These are phyloP conservation scores for Nothocercus julius DNA, from an alignment of 2,113 vertebrate species.

Conservation along the genomic window DNA sequence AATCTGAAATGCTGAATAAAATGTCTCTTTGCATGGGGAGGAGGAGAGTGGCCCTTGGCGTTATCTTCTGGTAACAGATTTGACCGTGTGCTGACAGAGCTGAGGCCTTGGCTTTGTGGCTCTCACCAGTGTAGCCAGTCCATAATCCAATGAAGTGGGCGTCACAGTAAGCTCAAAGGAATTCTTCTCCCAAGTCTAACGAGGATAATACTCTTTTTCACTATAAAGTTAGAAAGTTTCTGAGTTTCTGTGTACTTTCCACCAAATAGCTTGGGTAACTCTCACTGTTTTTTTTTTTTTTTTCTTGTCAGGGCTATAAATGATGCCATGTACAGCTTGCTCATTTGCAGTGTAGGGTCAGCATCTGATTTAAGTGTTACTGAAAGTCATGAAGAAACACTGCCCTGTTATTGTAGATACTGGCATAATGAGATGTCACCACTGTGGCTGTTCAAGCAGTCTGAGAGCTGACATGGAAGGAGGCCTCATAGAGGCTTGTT, in stretches of 20 bases:
- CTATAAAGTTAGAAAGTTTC: too few species aligned
- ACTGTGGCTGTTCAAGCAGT: not conserved
- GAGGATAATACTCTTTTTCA: not conserved
- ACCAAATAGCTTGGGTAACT: not conserved
- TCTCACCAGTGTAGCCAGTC: not conserved
- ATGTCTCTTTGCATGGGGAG: not conserved
- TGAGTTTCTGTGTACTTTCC: not conserved
- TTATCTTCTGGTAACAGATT: not conserved
- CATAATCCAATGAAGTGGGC: not conserved
- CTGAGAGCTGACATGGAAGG: not conserved
- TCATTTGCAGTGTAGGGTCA: not conserved
- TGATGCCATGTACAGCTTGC: not conserved
- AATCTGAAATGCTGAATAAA: not conserved
- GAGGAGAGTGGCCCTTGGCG: not conserved
- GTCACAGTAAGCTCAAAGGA: not conserved
- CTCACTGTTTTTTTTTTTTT: not conserved
- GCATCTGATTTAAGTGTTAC: not conserved
- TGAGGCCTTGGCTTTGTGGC: not conserved
- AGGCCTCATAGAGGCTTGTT: not conserved
- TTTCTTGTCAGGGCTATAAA: fast-evolving
- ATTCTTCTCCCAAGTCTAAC: not conserved
- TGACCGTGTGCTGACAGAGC: not conserved
- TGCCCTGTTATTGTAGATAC: not conserved
- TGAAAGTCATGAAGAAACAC: not conserved
- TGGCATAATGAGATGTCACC: not conserved